A percentile compares a stretch with the other conserved stretches of the same genome.
Conservation (phyloP, 2,113 vertebrate species). For the Dendrocopos noguchii region DNA sequence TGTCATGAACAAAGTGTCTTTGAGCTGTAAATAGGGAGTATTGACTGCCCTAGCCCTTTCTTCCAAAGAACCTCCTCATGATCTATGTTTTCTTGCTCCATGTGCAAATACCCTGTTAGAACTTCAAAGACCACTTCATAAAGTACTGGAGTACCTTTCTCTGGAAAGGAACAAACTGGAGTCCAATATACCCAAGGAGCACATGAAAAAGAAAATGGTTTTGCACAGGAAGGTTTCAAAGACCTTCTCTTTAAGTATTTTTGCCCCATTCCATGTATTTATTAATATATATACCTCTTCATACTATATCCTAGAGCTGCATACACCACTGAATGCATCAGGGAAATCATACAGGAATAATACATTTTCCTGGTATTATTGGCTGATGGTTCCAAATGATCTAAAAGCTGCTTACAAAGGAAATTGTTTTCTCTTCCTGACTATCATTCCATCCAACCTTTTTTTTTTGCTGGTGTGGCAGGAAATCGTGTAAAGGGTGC, state of each 20-base stretch:
- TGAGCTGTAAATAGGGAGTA: neutral
- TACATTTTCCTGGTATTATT: neutral
- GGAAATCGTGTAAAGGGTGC: neutral
- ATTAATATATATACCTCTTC: neutral
- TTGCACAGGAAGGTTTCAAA: neutral
- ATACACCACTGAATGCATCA: neutral
- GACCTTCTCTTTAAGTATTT: neutral
- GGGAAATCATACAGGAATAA: neutral
- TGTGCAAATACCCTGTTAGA: neutral
- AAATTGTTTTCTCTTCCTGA: neutral
- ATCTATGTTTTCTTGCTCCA: neutral
- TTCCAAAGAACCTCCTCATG: neutral
- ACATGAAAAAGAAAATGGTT: neutral
- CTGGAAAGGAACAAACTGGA: neutral
- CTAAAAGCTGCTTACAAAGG: neutral
- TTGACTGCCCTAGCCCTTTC: neutral
- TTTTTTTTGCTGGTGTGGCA: neutral
- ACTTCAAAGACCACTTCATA: neutral
- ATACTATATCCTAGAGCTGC: neutral
- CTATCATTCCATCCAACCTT: neutral
- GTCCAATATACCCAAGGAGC: neutral
- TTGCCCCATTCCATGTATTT: neutral
- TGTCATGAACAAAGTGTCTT: rapidly evolving
- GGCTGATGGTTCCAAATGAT: neutral
- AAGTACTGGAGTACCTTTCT: neutral